These are phyloP conservation scores for Andrena bicolor DNA, from an alignment of 2,888 invertebrate genomes.

Conservation along the genomic window DNA sequence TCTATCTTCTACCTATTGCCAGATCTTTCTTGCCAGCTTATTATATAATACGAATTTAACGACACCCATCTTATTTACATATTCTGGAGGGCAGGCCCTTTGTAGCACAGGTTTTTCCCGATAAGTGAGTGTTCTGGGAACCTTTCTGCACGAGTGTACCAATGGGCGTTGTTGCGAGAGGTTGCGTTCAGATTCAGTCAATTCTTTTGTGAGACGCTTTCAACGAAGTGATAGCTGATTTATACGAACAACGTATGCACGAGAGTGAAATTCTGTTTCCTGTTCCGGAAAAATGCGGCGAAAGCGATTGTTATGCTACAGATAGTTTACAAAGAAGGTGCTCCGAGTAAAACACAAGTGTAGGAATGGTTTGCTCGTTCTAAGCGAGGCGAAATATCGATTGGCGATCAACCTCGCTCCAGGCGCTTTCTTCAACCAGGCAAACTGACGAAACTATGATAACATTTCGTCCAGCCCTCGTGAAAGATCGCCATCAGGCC, in stretches of 20 bases:
- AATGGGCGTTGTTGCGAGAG: no score
- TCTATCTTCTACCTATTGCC: no score
- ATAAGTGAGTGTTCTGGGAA: neutral
- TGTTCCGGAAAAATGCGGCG: neutral
- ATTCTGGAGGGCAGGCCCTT: neutral
- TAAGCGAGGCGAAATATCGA: neutral
- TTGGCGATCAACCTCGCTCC: neutral
- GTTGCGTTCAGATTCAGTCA: no score
- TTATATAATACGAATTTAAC: no score
- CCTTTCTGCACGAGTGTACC: no score
- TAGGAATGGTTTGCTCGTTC: neutral
- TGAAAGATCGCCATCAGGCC: neutral
- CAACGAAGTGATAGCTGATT: neutral
- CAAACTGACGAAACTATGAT: no score
- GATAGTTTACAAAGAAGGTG: neutral
- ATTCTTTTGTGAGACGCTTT: neutral
- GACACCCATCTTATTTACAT: no score
- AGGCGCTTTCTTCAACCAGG: neutral
- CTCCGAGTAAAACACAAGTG: neutral
- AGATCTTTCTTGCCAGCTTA: no score
- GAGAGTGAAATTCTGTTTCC: neutral
- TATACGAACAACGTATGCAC: neutral
- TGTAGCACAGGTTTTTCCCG: neutral
- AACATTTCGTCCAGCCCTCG: neutral
- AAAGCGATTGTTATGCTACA: neutral